Evolutionary conservation across 2,888 invertebrate genomes (phyloP).

Genomic region (Caenorhabditis drosophilae): DNA sequence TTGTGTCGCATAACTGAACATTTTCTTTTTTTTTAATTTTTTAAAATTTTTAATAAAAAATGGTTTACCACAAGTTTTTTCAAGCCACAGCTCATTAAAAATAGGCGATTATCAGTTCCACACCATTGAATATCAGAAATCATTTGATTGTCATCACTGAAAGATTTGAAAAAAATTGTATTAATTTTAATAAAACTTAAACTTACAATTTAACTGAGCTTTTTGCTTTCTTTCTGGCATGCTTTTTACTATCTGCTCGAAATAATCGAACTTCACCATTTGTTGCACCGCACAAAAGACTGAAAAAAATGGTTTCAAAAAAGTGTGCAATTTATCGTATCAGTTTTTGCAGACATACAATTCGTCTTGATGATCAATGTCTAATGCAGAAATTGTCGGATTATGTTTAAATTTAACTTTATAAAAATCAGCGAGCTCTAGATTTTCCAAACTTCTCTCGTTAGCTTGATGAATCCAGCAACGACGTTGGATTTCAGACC

Average conservation of each 20-base stretch:
- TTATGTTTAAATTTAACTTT: neutral
- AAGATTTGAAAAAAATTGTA: no score
- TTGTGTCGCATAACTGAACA: no score
- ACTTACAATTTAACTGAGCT: no score
- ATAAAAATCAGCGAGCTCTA: neutral
- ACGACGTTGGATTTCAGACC: neutral
- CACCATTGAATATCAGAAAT: neutral
- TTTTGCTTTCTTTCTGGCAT: no score
- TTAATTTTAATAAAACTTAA: no score
- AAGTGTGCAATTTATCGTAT: no score
- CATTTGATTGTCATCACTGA: no score
- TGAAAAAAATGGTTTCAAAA: no score
- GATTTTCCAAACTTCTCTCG: neutral
- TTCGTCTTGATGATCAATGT: neutral
- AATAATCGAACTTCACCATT: no score
- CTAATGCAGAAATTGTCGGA: neutral
- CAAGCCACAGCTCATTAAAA: neutral
- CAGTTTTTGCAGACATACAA: neutral
- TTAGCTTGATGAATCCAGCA: neutral
- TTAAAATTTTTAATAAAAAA: neutral
- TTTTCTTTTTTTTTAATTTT: neutral
- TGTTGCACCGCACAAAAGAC: no score
- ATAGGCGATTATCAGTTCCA: neutral
- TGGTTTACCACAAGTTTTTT: neutral
- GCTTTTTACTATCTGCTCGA: no score